These are phyloP conservation scores for Boulengeromyrus knoepffleri DNA, from an alignment of 2,113 vertebrate species.

Conservation along the genomic window DNA sequence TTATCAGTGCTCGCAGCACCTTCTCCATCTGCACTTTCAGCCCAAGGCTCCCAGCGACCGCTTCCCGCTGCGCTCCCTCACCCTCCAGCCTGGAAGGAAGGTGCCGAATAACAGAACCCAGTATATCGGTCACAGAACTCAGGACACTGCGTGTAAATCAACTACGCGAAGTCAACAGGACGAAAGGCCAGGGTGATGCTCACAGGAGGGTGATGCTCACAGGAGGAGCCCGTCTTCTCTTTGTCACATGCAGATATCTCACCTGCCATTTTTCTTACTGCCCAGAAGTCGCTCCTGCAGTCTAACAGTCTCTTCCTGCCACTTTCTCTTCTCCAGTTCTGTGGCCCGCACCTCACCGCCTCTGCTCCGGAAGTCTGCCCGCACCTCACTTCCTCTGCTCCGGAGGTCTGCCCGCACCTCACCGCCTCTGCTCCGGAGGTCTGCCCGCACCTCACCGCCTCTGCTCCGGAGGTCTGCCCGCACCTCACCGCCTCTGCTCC, in stretches of 20 bases:
- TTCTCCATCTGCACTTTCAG: conserved; percentile 13
- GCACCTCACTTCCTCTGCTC: too few species aligned
- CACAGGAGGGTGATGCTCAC: neutral
- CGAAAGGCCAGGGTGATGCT: neutral
- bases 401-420: too few species aligned
- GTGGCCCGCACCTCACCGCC: conserved; percentile 46
- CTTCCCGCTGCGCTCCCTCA: neutral
- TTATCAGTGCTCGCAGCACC: conserved; percentile 4
- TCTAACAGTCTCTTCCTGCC: conserved; percentile 52
- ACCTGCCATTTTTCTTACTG: conserved; percentile 50
- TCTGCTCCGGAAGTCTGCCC: conserved; percentile 51
- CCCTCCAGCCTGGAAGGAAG: conserved; percentile 6
- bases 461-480: too few species aligned
- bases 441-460: too few species aligned
- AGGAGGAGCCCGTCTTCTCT: neutral
- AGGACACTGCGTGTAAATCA: neutral
- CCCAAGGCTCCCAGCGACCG: neutral
- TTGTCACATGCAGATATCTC: neutral
- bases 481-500: too few species aligned
- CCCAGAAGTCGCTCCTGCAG: conserved; percentile 37
- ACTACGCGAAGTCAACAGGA: neutral
- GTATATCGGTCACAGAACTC: neutral
- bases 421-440: too few species aligned
- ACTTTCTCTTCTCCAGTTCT: conserved; percentile 52
- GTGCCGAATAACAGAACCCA: neutral